Conservation (phyloP, 2,797 vertebrate genomes). For the Perodicticus potto region DNA sequence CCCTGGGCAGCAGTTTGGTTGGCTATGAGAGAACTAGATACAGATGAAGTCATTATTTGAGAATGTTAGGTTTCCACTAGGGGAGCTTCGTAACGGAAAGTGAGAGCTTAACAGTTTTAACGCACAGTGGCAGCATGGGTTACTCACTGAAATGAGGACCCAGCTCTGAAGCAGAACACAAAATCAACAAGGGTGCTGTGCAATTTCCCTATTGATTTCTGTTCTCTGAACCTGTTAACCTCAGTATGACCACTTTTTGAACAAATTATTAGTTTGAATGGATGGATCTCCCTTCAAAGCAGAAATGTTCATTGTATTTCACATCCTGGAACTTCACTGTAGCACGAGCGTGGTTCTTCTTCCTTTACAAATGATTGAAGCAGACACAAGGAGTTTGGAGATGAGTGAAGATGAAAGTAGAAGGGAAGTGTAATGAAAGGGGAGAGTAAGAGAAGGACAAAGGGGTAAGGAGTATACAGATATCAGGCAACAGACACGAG, state of each 20-base stretch:
- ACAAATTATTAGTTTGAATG: slow-evolving; percentile 47
- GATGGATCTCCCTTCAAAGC: neutral
- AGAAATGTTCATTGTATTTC: neutral
- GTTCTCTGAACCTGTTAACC: slow-evolving; percentile 34
- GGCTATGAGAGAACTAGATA: slow-evolving; percentile 46
- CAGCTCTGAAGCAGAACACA: slow-evolving; percentile 2
- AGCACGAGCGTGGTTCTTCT: slow-evolving; percentile 34
- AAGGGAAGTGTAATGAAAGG: neutral
- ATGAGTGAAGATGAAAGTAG: slow-evolving; percentile 26
- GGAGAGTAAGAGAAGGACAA: neutral
- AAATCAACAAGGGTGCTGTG: slow-evolving; percentile 34
- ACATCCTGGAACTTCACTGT: neutral
- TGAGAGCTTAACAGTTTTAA: slow-evolving; percentile 18
- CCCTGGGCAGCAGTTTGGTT: slow-evolving; percentile 17
- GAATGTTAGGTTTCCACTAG: slow-evolving; percentile 63
- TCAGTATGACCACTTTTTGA: slow-evolving; percentile 39
- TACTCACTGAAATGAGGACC: slow-evolving; percentile 34
- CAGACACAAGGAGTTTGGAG: neutral
- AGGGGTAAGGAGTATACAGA: neutral
- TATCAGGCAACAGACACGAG: neutral
- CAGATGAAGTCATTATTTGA: slow-evolving; percentile 6
- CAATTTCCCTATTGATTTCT: slow-evolving; percentile 67
- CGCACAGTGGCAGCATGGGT: neutral
- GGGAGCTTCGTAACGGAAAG: slow-evolving; percentile 4
- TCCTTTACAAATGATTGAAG: neutral